phyloP scores from a whole-genome alignment of 2,888 invertebrate genomes.

The Lasioglossum oenotherae region DNA sequence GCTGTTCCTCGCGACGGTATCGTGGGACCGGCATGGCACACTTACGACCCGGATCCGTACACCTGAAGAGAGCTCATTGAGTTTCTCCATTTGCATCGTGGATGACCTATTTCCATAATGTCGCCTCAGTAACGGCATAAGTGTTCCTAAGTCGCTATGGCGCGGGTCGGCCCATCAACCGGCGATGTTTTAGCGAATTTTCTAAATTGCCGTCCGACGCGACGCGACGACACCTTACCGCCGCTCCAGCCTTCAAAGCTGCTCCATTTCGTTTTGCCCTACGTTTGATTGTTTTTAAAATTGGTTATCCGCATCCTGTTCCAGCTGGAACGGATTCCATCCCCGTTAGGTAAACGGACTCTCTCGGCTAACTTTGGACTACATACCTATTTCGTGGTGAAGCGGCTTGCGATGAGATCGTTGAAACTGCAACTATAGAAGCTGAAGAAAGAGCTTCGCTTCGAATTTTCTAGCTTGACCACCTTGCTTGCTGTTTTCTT shows the following conservation, averaged over 20 bases:
- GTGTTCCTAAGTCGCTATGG: constrained; percentile 39
- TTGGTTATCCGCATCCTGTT: neutral
- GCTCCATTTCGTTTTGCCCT: neutral
- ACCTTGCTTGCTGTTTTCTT: too few species aligned
- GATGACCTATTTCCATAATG: constrained; percentile 74
- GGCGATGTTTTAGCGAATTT: constrained; percentile 49
- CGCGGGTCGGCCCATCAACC: constrained; percentile 23
- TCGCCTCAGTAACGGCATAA: constrained; percentile 53
- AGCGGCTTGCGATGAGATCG: too few species aligned
- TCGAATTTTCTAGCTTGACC: too few species aligned
- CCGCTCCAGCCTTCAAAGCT: neutral
- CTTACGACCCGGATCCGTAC: constrained; percentile 65
- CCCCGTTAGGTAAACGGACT: neutral
- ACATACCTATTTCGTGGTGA: too few species aligned
- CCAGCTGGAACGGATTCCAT: neutral
- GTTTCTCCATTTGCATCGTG: constrained; percentile 77
- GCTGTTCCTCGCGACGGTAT: constrained; percentile 35
- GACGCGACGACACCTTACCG: neutral
- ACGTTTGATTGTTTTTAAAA: neutral
- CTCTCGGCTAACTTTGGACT: neutral
- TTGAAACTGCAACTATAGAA: too few species aligned
- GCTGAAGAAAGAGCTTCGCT: too few species aligned
- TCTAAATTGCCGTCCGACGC: constrained; percentile 34
- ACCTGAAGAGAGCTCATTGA: constrained; percentile 72
- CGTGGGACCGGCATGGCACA: constrained; percentile 53